A percentile compares a stretch with the other conserved stretches of the same genome.
Conservation (phyloP, 2,888 invertebrate genomes). For the Agonopterix alstromeriana region DNA sequence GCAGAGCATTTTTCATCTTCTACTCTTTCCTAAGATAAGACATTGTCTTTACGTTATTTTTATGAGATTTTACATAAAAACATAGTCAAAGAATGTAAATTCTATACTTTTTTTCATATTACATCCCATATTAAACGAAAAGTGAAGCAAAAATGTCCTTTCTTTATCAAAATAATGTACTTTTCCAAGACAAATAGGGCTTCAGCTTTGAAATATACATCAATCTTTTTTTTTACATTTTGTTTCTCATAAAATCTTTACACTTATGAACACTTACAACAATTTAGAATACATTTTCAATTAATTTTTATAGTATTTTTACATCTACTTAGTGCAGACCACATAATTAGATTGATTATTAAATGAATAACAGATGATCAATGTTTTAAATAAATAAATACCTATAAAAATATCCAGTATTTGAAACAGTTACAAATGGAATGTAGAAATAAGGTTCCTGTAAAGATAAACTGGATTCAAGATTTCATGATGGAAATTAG, state of each 20-base stretch:
- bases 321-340: constrained; percentile 38
- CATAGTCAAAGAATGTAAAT: background rate
- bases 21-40: constrained; percentile 16
- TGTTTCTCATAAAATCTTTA: constrained; percentile 59
- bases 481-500: too few relatives aligned
- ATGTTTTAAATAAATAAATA: constrained; percentile 6
- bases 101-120: too few relatives aligned
- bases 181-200: constrained; percentile 32
- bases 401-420: background rate
- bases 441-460: constrained; percentile 7
- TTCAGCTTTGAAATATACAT: constrained; percentile 30
- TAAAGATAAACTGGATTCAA: background rate
- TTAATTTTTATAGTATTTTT: constrained; percentile 21
- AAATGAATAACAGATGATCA: background rate
- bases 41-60: constrained; percentile 41
- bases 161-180: constrained; percentile 21
- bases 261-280: constrained; percentile 69
- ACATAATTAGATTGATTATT: constrained; percentile 14
- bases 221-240: constrained; percentile 31
- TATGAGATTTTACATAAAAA: constrained; percentile 26
- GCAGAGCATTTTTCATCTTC: background rate
- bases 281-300: constrained; percentile 67
- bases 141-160: too few relatives aligned
- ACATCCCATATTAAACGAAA: too few relatives aligned
- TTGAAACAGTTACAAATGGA: constrained; percentile 7